Evolutionary conservation across 2,113 vertebrate genomes (phyloP), one percentile per base, ranked within the genome.

Genomic region (Brachypodius melanocephalos): DNA sequence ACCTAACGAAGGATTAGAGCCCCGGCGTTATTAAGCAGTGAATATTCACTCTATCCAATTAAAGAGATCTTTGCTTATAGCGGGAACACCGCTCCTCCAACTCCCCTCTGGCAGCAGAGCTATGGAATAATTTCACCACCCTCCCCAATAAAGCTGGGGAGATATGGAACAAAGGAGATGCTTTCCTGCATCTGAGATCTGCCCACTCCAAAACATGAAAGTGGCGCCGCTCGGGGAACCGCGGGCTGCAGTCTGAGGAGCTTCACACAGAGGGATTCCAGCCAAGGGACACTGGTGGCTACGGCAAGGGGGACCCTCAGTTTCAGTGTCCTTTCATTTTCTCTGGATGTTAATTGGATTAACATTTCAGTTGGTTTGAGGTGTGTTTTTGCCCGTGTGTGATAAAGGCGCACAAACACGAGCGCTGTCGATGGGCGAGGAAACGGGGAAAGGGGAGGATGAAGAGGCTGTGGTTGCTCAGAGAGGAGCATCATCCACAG

Each of bases 1-100:
- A 79, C 75, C 62, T 59, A 93, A 90, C 51, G 91, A 96, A 94
- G 96, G 93, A 96, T 96, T 96, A 96, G 85, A 93, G 93, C 94
- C 85, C 34, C 2, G 0, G 57, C 2, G 4, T 72, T 88, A 94
- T 88, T 95, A 96, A 79, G 88, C 78, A 67, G 85, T 88, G 94
- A 95, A 96, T 96, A 95, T 96, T 97, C 94, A 95, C 93, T 80
- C 95, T 17, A 9, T 43, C 95, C 80, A 97, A 97, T 97, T 97
- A 97, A 93, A 95, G 17, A 36, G 76, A 93, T 95, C 73, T 93
- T 75, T n/a, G 89, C 65, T 69, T 93, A 92, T 94, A 88, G 91
- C 28, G 0, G 82, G 63, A 96, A 88, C 36, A 62, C 58, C 0
- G 11, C 80, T 96, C 46, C 84, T 77, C 49, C 77, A 26, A 22